phyloP scores from a whole-genome alignment of 2,113 vertebrate genomes.

The Sterrhoptilus dennistouni region DNA sequence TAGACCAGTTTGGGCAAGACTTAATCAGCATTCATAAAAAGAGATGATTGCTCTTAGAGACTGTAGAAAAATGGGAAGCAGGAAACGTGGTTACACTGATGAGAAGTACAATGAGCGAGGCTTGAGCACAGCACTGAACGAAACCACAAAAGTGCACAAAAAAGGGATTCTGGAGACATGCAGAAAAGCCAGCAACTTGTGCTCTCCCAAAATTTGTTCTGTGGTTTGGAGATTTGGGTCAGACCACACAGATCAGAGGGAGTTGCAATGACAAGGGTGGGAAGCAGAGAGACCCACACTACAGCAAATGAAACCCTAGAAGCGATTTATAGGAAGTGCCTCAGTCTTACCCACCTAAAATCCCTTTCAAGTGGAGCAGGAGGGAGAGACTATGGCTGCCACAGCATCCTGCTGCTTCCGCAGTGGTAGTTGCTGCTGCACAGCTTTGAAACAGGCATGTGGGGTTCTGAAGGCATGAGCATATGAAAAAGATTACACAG shows the following conservation, averaged over 20 bases:
- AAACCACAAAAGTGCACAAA: neutral
- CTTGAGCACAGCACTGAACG: neutral
- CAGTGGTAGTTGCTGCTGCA: neutral
- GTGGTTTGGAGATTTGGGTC: conserved; percentile 27
- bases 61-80: neutral
- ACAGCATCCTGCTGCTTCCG: neutral
- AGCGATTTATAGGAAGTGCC: neutral
- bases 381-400: neutral
- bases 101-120: neutral
- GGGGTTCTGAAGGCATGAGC: neutral
- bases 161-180: neutral
- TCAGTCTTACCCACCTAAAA: neutral
- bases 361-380: neutral
- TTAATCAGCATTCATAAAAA: neutral
- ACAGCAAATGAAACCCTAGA: neutral
- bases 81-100: neutral
- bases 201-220: neutral
- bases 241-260: conserved; percentile 37
- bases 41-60: neutral
- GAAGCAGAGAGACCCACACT: neutral
- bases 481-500: neutral
- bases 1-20: neutral
- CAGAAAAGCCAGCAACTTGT: neutral
- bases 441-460: neutral
- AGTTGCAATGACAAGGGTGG: neutral